These are phyloP conservation scores for Elmis aenea DNA, from an alignment of 2,888 invertebrate genomes.

Conservation along the genomic window DNA sequence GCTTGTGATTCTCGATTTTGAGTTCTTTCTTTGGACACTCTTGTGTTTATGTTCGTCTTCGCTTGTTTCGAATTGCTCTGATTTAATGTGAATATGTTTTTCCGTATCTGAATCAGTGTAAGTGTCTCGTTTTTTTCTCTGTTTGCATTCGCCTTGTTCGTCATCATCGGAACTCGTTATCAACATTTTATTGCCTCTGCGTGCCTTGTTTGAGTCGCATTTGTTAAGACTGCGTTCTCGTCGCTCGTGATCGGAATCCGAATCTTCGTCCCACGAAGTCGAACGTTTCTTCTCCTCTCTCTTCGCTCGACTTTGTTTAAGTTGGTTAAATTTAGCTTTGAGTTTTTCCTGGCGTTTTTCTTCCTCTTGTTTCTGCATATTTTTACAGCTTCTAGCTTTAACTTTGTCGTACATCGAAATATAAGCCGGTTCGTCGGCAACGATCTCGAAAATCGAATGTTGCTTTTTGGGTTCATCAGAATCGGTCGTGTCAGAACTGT, in stretches of 20 bases:
- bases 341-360: constrained; percentile 81
- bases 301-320: constrained; percentile 83
- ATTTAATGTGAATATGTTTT: constrained; percentile 47
- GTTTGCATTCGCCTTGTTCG: constrained; percentile 30
- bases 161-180: constrained; percentile 44
- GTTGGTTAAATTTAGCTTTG: constrained; percentile 82
- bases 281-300: constrained; percentile 86
- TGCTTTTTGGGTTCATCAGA: constrained; percentile 76
- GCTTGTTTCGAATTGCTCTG: constrained; percentile 41
- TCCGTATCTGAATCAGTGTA: constrained; percentile 53
- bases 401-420: constrained; percentile 98
- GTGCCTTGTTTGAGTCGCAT: constrained; percentile 31
- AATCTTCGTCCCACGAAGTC: constrained; percentile 83
- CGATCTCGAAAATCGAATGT: constrained; percentile 86
- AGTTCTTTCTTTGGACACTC: constrained; percentile 60
- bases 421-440: constrained; percentile 83
- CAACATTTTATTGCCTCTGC: constrained; percentile 37
- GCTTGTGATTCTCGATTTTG: constrained; percentile 67
- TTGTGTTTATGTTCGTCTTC: constrained; percentile 48
- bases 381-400: constrained; percentile 88
- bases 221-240: constrained; percentile 29
- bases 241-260: constrained; percentile 56
- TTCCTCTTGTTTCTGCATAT: constrained; percentile 88
- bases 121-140: constrained; percentile 46
- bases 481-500: constrained; percentile 65